phyloP scores from a whole-genome alignment of 2,888 invertebrate genomes.

The Crossocerus cetratus region DNA sequence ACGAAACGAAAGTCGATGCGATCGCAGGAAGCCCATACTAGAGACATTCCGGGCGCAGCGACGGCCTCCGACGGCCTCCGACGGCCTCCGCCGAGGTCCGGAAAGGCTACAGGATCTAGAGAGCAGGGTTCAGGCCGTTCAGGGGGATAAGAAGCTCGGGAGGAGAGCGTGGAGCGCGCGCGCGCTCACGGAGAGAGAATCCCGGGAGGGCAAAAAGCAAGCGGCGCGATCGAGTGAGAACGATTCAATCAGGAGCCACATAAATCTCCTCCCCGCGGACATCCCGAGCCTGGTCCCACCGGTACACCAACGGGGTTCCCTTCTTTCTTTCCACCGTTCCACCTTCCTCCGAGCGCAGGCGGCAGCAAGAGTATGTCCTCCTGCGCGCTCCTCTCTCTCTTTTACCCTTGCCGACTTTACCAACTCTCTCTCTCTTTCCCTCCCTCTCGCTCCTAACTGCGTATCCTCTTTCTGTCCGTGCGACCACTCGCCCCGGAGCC shows the following conservation, averaged over 20 bases:
- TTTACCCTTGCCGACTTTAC: slow-evolving; percentile 53
- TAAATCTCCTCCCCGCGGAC: slow-evolving; percentile 76
- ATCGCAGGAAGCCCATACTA: slow-evolving; percentile 13
- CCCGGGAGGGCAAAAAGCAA: slow-evolving; percentile 71
- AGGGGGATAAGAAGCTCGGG: slow-evolving; percentile 15
- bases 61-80: too few species aligned
- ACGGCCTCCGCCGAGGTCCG: not conserved
- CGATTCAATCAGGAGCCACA: slow-evolving; percentile 77
- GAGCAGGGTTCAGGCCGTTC: slow-evolving; percentile 8
- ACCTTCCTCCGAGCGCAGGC: slow-evolving; percentile 41
- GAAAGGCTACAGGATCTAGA: slow-evolving; percentile 18
- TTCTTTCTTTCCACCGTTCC: slow-evolving; percentile 58
- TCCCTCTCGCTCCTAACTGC: slow-evolving; percentile 9
- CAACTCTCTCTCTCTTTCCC: slow-evolving; percentile 15
- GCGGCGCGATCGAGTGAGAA: slow-evolving; percentile 77
- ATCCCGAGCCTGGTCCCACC: slow-evolving; percentile 64
- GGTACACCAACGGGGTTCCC: slow-evolving; percentile 49
- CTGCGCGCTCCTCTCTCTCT: slow-evolving; percentile 40
- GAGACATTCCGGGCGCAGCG: slow-evolving; percentile 23
- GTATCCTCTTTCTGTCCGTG: slow-evolving; percentile 25
- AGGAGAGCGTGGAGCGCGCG: slow-evolving; percentile 40
- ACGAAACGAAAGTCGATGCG: too few species aligned
- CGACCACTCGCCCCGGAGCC: slow-evolving; percentile 28
- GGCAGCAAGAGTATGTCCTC: too few species aligned
- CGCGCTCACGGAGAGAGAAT: slow-evolving; percentile 55